These are phyloP conservation scores for Cheilosia urbana DNA, from an alignment of 2,888 invertebrate species.

Conservation along the genomic window DNA sequence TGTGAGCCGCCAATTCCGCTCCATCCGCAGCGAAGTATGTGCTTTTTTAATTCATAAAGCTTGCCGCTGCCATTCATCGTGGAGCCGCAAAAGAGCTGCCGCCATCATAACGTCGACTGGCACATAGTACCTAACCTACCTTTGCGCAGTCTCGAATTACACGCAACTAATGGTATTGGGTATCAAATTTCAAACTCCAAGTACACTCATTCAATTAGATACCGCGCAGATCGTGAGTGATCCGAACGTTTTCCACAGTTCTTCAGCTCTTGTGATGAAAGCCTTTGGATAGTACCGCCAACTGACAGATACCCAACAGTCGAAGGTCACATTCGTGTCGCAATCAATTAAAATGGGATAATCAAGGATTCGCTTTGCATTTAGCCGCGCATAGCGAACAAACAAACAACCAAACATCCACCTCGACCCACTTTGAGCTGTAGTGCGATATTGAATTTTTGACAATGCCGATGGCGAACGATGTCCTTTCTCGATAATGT, in stretches of 20 bases:
- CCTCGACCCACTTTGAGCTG: conserved; percentile 41
- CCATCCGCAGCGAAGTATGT: conserved; percentile 56
- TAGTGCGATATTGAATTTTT: conserved; percentile 15
- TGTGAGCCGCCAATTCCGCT: neutral
- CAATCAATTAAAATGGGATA: conserved; percentile 76
- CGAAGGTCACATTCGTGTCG: conserved; percentile 77
- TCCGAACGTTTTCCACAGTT: neutral
- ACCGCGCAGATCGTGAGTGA: conserved; percentile 6
- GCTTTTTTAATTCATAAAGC: conserved; percentile 77
- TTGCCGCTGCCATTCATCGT: conserved; percentile 73
- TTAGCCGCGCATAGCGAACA: conserved; percentile 62
- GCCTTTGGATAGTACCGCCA: conserved; percentile 65
- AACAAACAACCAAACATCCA: neutral
- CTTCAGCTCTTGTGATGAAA: conserved; percentile 39
- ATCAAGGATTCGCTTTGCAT: conserved; percentile 63
- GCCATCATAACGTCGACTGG: conserved; percentile 55
- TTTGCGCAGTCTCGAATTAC: conserved; percentile 56
- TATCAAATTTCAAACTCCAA: conserved; percentile 40
- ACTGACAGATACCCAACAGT: conserved; percentile 57
- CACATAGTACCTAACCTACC: conserved; percentile 1
- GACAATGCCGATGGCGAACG: conserved; percentile 10
- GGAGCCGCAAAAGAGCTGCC: conserved; percentile 47
- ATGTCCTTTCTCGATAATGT: conserved; percentile 59
- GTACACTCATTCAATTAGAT: conserved; percentile 7
- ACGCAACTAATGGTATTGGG: neutral